Evolutionary conservation across 2,888 invertebrate genomes (phyloP), one percentile per base, ranked within the genome.

Genomic region (Brassicogethes aeneus): DNA sequence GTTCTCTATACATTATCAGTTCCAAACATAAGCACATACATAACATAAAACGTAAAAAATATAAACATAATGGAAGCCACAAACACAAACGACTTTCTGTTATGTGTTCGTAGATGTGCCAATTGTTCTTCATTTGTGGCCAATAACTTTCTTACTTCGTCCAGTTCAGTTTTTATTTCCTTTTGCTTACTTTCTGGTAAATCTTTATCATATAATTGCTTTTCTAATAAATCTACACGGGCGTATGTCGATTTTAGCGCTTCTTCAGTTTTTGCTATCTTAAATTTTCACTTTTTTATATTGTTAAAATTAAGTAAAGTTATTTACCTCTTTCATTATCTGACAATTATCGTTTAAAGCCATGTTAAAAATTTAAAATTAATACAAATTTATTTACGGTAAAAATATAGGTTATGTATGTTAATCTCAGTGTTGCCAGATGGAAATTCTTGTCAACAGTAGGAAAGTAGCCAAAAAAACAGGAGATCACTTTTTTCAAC

Each of bases 191-290:
- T 48, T 34, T 47, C 47, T 10, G 60, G 52, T 15, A 63, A 39
- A 15, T 46, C 42, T 35, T 54, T 51, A 14, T 42, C 47, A 30
- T 52, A 46, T 17, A 66, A 40, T 51, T 55, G 60, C 8, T 53
- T 42, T 54, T 68, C 64, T 34, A 66, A 42, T 15, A 37, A 43
- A 36, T 53, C 49, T 30, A 66, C 42, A 44, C 63, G 50, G 36
- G 56, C 52, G 40, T 61, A 61, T 35, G 61, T 59, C 16, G 38
- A 39, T 42, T 59, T 57, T 17, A 65, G 62, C 1, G 57, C 54
- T 40, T 61, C 62, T 51, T 65, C 62, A 3, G 61, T 55, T 43
- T 55, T 56, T 17, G 46, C 46, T 37, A 64, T 65, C 66, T 66
- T 44, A 37, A 60, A 56, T 37, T 13, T 13, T 10, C 12, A 32